Base-by-base conservation (phyloP, 1,140 invertebrate species). In the Drosophila novamexicana region DNA sequence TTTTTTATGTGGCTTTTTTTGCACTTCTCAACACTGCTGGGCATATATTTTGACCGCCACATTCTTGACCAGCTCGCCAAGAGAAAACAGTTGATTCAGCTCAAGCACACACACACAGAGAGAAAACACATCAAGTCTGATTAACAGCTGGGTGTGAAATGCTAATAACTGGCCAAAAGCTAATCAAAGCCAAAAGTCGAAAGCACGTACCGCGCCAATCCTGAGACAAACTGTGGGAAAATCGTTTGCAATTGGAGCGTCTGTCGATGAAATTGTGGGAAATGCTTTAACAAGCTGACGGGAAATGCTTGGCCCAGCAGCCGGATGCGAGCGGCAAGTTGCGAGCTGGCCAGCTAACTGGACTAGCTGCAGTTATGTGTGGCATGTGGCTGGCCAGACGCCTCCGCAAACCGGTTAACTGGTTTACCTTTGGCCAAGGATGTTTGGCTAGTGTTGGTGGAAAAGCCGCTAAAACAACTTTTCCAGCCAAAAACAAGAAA, bases 381-480 rank as follows among this genome's bases (percentile, higher is more conserved):
- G 47, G 53, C 62, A 44, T 36, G 47, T 22, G 9, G 44, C 34
- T 54, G 32, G 29, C 29, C 75, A 81, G 75, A 82, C 81, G 62
- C 81, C 81, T 75, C 69, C 81, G 65, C 75, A 53, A 85, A 80
- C 77, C 70, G 56, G 74, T 81, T 86, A 82, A 86, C 82, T 86
- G 82, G 82, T 88, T 86, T 86, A 86, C 83, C 82, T 86, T 86
- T 86, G 83, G 67, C 82, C 82, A 86, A 86, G 82, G 82, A 86
- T 86, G 82, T 88, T 79, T 82, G 81, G 67, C 59, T 57, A 67
- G 16, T n/a, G 45, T 7, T 18, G 42, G 52, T 71, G 85, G 79
- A 82, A 86, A 86, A 88, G 82, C 64, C 40, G 82, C 36, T 61
- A 64, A 77, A 86, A 86, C 83, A 82, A 59, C 83, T 86, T 86